Evolutionary conservation across 2,113 vertebrate genomes (phyloP).

Genomic region (Osmerus eperlanus): DNA sequence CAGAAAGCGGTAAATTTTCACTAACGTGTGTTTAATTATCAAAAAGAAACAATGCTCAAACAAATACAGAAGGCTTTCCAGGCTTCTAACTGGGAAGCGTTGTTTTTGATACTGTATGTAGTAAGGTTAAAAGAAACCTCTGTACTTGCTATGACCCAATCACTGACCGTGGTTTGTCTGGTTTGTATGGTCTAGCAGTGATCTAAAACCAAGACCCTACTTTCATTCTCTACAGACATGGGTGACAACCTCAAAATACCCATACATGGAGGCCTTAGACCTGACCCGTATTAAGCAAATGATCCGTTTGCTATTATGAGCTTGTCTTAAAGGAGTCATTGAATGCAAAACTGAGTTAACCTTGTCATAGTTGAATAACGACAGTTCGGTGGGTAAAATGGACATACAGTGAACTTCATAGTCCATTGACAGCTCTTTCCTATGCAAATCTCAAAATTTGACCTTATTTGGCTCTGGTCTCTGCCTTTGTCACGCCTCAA

Average conservation of each 20-base stretch:
- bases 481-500: too few relatives aligned
- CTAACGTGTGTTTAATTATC: neutral
- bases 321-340: too few relatives aligned
- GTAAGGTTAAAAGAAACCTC: neutral
- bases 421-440: too few relatives aligned
- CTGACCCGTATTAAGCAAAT: too few relatives aligned
- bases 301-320: constrained; percentile 42
- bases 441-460: too few relatives aligned
- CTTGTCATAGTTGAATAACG: too few relatives aligned
- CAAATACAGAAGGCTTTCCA: neutral
- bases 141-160: neutral
- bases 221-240: constrained; percentile 33
- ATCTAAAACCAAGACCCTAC: constrained; percentile 32
- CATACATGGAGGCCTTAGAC: constrained; percentile 57
- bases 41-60: neutral
- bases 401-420: too few relatives aligned
- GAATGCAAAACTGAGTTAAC: too few relatives aligned
- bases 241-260: constrained; percentile 34
- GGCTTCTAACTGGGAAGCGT: too few relatives aligned
- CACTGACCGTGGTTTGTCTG: neutral
- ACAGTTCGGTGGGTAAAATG: too few relatives aligned
- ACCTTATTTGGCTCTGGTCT: too few relatives aligned
- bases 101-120: neutral
- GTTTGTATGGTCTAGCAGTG: constrained; percentile 32
- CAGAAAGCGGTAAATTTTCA: too few relatives aligned